phyloP scores from a whole-genome alignment of 2,888 invertebrate genomes.

The Anaspis maculata region DNA sequence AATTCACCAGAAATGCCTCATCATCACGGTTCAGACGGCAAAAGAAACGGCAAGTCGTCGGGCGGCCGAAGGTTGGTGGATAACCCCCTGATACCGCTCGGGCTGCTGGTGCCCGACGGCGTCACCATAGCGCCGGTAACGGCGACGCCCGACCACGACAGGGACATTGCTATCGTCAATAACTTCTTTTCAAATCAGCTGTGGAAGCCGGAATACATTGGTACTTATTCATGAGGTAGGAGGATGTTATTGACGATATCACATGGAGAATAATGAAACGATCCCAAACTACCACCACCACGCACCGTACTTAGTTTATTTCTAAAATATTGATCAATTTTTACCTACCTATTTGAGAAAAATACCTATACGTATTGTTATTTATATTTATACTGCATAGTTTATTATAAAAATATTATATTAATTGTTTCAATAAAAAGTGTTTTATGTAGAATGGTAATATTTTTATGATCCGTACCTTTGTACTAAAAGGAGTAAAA shows the following conservation, averaged over 20 bases:
- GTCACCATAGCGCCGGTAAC: conserved; percentile 43
- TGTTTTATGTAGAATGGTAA: conserved; percentile 8
- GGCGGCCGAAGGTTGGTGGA: conserved; percentile 29
- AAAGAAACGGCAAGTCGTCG: conserved; percentile 3
- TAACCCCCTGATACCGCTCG: conserved; percentile 41
- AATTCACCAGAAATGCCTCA: conserved; percentile 20
- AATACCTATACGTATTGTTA: conserved; percentile 42
- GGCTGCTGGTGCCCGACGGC: conserved; percentile 41
- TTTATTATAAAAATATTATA: conserved; percentile 35
- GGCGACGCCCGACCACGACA: conserved; percentile 41
- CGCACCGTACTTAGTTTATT: conserved; percentile 26
- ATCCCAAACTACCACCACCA: background rate
- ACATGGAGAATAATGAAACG: background rate
- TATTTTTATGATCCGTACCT: too few relatives aligned
- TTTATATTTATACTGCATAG: conserved; percentile 41
- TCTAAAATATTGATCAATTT: conserved; percentile 17
- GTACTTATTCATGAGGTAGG: conserved; percentile 37
- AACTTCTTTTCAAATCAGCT: conserved; percentile 49
- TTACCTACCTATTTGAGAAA: conserved; percentile 27
- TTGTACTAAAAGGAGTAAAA: too few relatives aligned
- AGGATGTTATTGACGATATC: conserved; percentile 1
- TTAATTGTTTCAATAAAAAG: conserved; percentile 35
- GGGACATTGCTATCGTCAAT: conserved; percentile 46
- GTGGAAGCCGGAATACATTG: conserved; percentile 49
- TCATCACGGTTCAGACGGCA: conserved; percentile 17